Evolutionary conservation across 1,140 invertebrate species (phyloP), one percentile per base, ranked within the genome.

Genomic region (Thalassaphorura encarpata): DNA sequence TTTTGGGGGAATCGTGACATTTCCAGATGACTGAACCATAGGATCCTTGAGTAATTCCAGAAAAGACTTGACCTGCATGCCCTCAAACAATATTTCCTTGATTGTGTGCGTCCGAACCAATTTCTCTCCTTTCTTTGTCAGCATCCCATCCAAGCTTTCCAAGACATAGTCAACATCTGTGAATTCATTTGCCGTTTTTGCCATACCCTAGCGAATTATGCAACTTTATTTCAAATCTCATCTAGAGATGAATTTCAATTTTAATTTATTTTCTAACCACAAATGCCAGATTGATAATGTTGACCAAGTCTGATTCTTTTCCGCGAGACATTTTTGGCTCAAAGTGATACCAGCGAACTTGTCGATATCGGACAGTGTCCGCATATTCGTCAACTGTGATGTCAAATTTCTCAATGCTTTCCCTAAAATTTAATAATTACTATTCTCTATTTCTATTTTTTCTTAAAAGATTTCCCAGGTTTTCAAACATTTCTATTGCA

Each of bases 261-360:
- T 42, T 42, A 19, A 48, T 13, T 23, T 23, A 13, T 3, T n/a
- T 18, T 4, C 56, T 29, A 28, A 57, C 56, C 2, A 58, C 56
- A 41, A 26, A 58, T 15, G 43, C 27, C 3, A 58, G 6, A 23
- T 58, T 58, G 42, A 58, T 58, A 21, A 33, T 33, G 11, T 50
- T 58, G 8, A 58, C 51, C 27, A 58, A 33, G 33, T 58, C 56
- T 19, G 47, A 43, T 29, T 58, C 41, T 2, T 15, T 18, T 3
- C 56, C 56, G 6, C 21, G 29, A 2, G 56, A 58, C 42, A 53
- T 26, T 26, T 58, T 43, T 18, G 41, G 27, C 21, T 46, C 29
- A 31, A 58, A 58, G 26, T 21, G 48, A 24, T 58, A 54, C 5
- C n/a, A 13, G 5, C 52, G 40, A 28, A 29, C 23, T 46, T 54